phyloP scores from a whole-genome alignment of 2,888 invertebrate species.

The Drosophila tripunctata region DNA sequence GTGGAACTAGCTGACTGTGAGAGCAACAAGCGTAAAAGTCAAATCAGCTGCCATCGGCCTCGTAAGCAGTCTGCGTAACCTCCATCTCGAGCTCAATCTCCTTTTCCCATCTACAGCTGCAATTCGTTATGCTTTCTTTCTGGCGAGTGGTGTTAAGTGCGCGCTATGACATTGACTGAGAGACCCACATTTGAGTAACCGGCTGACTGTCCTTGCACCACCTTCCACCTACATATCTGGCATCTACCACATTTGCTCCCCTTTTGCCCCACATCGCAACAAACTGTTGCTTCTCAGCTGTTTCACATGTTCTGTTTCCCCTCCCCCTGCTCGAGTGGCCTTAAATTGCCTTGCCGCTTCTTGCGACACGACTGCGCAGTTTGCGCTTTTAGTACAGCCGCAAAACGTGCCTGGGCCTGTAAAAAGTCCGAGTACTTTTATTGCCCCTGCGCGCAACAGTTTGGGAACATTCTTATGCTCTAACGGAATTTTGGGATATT shows the following conservation, averaged over 20 bases:
- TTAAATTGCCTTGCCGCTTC: constrained; percentile 17
- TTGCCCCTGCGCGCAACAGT: constrained; percentile 67
- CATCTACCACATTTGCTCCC: constrained; percentile 3
- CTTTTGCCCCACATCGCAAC: constrained; percentile 45
- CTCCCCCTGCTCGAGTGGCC: constrained; percentile 6
- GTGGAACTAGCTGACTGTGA: not conserved
- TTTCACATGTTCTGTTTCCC: too few relatives aligned
- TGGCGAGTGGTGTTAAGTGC: constrained; percentile 9
- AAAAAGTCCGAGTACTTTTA: not conserved
- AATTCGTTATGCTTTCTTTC: not conserved
- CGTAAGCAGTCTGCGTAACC: constrained; percentile 11
- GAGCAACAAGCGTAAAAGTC: constrained; percentile 50
- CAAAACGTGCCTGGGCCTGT: constrained; percentile 44
- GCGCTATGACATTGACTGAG: constrained; percentile 74
- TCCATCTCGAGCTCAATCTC: not conserved
- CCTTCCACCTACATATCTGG: constrained; percentile 11
- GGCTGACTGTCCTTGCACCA: constrained; percentile 47
- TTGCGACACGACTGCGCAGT: constrained; percentile 50
- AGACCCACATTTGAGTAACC: constrained; percentile 69
- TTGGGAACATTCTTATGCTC: constrained; percentile 71
- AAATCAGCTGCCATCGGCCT: constrained; percentile 48
- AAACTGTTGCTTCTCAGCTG: constrained; percentile 80
- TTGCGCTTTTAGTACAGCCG: constrained; percentile 51
- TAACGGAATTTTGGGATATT: constrained; percentile 52
- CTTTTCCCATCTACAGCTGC: not conserved